Base-by-base conservation (phyloP, 37 sponge, comb jelly and placozoan species). In the Axinella damicornis region DNA sequence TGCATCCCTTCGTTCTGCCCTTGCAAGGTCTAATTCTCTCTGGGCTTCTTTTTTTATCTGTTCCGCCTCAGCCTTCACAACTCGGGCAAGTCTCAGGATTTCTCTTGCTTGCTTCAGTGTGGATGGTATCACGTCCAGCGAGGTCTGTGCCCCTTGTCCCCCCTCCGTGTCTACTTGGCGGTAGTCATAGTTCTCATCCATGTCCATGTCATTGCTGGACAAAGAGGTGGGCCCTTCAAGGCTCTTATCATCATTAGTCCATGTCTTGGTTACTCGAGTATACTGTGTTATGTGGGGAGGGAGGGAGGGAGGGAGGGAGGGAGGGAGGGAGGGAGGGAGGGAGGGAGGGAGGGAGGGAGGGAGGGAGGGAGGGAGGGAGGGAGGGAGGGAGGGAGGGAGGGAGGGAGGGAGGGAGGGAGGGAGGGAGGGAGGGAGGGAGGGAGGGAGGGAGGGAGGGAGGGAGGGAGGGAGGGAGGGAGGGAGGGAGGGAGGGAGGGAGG, bases 1-100 rank as follows among this genome's bases (percentile, higher is more conserved):
- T 41, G 83, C 90, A 59, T 93, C 94, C 6, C 86, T 79, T 78
- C 87, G 77, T n/a, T 93, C 94, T 68, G 65, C 65, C 53, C 73
- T 79, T 19, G 94, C 94, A 16, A 82, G 38, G 32, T 88, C 90
- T 33, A 89, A 67, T 32, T 93, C 94, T 57, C 70, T 69, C 37
- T 40, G 57, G 0, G 83, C 83, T 62, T 89, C 90, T 59, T 85
- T 59, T 53, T 63, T 89, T 74, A 89, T 86, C 30, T 89, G 83
- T 15, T 89, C 90, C 25, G 89, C 87, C 62, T 93, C 94, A 15
- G 35, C 66, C 63, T 73, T 81, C 24, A 76, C 83, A 14, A 84
- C 67, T 30, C 77, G 65, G n/a, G 94, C 94, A 55, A 89, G 69
- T 24, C 90, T 71, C 31, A 93, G 79, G 27, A 93, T 64, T 69